Evolutionary conservation across 1,140 invertebrate species (phyloP).

Genomic region (Condylostylus longicornis): DNA sequence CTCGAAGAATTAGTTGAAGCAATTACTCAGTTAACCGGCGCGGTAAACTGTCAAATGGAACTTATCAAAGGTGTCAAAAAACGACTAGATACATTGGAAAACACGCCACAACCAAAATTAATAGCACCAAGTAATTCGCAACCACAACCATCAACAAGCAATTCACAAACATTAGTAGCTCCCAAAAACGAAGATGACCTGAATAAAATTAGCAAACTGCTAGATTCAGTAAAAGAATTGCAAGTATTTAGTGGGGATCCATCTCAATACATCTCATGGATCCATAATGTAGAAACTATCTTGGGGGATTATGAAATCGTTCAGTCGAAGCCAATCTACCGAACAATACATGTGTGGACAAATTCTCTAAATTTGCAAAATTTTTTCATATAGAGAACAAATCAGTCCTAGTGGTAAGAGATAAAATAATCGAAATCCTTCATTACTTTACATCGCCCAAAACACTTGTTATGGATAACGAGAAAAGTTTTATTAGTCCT

Average conservation of each 20-base stretch:
- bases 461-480: no score
- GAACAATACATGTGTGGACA: neutral
- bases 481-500: no score
- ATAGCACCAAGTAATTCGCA: neutral
- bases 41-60: neutral
- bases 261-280: slow-evolving; percentile 1
- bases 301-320: neutral
- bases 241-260: neutral
- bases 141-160: neutral
- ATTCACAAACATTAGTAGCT: neutral
- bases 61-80: neutral
- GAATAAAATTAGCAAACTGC: neutral
- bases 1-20: no score
- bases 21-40: neutral
- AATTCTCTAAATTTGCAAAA: no score
- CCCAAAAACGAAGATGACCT: neutral
- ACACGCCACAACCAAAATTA: neutral
- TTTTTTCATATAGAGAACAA: no score
- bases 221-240: neutral
- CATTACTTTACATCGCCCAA: no score
- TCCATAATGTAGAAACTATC: neutral
- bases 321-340: neutral
- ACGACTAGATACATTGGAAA: neutral
- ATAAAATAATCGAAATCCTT: no score
- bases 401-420: no score